These are phyloP conservation scores for Globodera ellingtonae DNA, from an alignment of 1,140 invertebrate genomes.

Conservation along the genomic window DNA sequence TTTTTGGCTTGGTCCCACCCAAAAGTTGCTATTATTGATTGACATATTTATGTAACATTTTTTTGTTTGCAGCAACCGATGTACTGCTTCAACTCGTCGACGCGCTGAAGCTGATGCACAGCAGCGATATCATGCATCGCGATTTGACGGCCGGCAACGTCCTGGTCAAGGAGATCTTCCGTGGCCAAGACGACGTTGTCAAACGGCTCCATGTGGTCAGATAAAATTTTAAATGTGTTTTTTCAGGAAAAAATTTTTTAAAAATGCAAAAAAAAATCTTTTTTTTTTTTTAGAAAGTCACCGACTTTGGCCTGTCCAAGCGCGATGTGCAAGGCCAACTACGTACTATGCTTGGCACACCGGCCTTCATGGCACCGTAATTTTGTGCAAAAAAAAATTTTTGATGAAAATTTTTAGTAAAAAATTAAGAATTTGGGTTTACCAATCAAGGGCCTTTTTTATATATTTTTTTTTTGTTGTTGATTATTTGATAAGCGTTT, in stretches of 20 bases:
- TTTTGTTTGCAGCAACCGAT: slow-evolving; percentile 18
- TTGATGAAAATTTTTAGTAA: too few relatives aligned
- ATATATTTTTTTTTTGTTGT: too few relatives aligned
- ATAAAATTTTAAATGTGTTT: background rate
- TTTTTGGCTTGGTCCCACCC: too few relatives aligned
- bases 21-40: background rate
- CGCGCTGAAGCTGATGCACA: slow-evolving; percentile 27
- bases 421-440: too few relatives aligned
- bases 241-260: background rate
- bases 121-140: slow-evolving; percentile 26
- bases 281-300: slow-evolving; percentile 23
- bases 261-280: background rate
- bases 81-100: slow-evolving; percentile 24
- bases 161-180: slow-evolving; percentile 24
- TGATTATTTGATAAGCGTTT: too few relatives aligned
- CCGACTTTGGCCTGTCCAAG: slow-evolving; percentile 34
- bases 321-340: slow-evolving; percentile 17
- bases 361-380: slow-evolving; percentile 36
- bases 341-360: slow-evolving; percentile 29
- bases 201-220: slow-evolving; percentile 26
- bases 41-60: background rate
- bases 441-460: too few relatives aligned
- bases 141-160: slow-evolving; percentile 33
- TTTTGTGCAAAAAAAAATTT: background rate
- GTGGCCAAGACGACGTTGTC: slow-evolving; percentile 11